Evolutionary conservation across 30 jellyfish, hydroid and myxozoan genomes (phyloP), one percentile per base, ranked within the genome.

Genomic region (Clytia hemisphaerica): DNA sequence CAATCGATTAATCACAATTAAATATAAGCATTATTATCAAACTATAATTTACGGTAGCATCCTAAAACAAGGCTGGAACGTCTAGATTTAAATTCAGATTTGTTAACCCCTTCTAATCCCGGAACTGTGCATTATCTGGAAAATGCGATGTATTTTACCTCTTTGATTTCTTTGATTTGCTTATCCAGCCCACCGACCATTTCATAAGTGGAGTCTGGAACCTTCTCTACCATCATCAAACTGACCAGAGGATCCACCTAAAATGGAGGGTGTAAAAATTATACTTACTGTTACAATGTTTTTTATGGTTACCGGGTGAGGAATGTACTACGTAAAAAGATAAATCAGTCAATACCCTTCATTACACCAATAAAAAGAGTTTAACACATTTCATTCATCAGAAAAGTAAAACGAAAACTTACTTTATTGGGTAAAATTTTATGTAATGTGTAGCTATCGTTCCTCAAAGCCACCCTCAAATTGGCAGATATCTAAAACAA

Each of bases 211-310:
- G 99, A 92, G 79, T 92, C 99, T 0, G 99, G 99, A 16, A 92
- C 99, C 54, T 92, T 92, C 54, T 92, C 99, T 28, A 92, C 99
- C 99, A 92, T 92, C 99, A 92, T 92, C 37, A 92, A 62, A 57
- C 95, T 92, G 51, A 92, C 95, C 72, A 92, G 67, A 6, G 99
- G 99, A 72, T 92, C 99, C 65, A 92, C 95, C 99, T 92, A 40
- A 14, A 45, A 2, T 10, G 12, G 15, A 2, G 30, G 18, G 12
- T 42, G 18, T 9, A 10, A 12, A 42, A 12, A 12, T 9, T n/a
- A 42, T 9, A 42, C 15, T 9, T 9, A 42, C 12, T 42, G 15
- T 42, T 9, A 42, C n/a, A 10, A n/a, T 42, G 53, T 42, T 42
- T 9, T 9, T 9, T n/a, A n/a, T 9, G 18, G 18, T 9, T n/a